A percentile compares a stretch with the other conserved stretches of the same genome.
Evolutionary conservation across 2,888 invertebrate genomes (phyloP).

Genomic region (Crepidodera aurea): DNA sequence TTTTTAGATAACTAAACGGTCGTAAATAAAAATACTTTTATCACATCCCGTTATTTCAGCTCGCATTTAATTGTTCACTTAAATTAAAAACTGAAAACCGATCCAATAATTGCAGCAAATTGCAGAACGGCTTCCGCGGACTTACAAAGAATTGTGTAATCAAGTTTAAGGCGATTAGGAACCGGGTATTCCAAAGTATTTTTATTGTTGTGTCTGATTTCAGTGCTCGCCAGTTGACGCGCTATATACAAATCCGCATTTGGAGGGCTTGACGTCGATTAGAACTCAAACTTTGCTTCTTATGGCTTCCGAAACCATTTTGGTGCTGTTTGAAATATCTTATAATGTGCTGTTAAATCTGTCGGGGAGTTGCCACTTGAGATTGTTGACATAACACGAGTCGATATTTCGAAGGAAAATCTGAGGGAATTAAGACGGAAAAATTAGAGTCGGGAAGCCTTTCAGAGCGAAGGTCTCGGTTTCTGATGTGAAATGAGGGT

Average conservation of each 20-base stretch:
- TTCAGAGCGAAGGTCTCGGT: conserved; percentile 4
- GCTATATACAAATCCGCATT: conserved; percentile 43
- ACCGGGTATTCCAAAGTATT: conserved; percentile 50
- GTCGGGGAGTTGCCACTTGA: conserved; percentile 35
- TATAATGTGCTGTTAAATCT: conserved; percentile 40
- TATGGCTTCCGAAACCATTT: conserved; percentile 60
- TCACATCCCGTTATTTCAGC: too few species aligned
- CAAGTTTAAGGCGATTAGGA: conserved; percentile 49
- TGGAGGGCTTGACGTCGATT: conserved; percentile 52
- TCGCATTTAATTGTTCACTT: neutral
- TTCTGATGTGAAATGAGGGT: neutral
- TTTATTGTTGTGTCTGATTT: conserved; percentile 56
- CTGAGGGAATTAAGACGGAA: conserved; percentile 23
- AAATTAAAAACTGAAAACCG: conserved; percentile 22
- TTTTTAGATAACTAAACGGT: too few species aligned
- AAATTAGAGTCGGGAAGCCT: conserved; percentile 24
- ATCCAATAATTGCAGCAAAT: conserved; percentile 42
- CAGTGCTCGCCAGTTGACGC: conserved; percentile 34
- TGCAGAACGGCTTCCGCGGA: conserved; percentile 33
- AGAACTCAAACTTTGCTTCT: conserved; percentile 54
- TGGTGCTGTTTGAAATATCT: conserved; percentile 51
- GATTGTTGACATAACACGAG: conserved; percentile 34
- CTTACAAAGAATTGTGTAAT: conserved; percentile 46
- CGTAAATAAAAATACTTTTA: too few species aligned
- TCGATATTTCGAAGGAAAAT: conserved; percentile 29